phyloP scores from a whole-genome alignment of 1,140 invertebrate species.

The Heliconius congener region DNA sequence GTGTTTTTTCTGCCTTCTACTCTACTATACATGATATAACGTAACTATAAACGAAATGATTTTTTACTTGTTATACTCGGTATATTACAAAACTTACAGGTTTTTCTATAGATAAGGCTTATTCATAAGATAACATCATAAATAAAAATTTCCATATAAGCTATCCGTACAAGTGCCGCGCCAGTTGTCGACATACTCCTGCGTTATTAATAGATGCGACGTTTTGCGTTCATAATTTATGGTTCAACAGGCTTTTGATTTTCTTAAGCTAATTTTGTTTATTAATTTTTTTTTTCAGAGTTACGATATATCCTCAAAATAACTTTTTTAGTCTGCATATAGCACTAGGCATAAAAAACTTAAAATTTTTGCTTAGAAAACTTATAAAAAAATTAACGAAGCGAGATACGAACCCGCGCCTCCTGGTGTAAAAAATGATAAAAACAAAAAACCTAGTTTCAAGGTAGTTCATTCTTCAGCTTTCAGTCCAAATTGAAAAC shows the following conservation, averaged over 20 bases:
- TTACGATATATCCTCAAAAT: no score
- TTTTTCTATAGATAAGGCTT: neutral
- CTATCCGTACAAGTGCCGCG: neutral
- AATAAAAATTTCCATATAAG: neutral
- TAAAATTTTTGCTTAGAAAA: no score
- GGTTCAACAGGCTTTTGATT: neutral
- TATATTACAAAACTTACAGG: neutral
- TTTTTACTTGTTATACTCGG: neutral
- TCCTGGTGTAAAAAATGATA: no score
- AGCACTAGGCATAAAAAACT: no score
- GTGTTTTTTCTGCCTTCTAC: no score
- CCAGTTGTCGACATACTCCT: neutral
- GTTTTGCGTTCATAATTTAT: neutral
- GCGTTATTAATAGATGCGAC: slow-evolving; percentile 2
- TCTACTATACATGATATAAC: no score
- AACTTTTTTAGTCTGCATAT: no score
- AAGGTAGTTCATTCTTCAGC: no score
- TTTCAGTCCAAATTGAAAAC: no score
- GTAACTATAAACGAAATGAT: neutral
- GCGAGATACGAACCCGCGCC: no score
- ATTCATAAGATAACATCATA: neutral
- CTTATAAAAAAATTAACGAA: no score
- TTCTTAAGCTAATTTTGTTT: neutral
- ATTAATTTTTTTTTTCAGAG: neutral
- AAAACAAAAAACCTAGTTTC: no score